These are phyloP conservation scores for Heterochromis multidens DNA, from an alignment of 2,113 vertebrate genomes.

Conservation along the genomic window DNA sequence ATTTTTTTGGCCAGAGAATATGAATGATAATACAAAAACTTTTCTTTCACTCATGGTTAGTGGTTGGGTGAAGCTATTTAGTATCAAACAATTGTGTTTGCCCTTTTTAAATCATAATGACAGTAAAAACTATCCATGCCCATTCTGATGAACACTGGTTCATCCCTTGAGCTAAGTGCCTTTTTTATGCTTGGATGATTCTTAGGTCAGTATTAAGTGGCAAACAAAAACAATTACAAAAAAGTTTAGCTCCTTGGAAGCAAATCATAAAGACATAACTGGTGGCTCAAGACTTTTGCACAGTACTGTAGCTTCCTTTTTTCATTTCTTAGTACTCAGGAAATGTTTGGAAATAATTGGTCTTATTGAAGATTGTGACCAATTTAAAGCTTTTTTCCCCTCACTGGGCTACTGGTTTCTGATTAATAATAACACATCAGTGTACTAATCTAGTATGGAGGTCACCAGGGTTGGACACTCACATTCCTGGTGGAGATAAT, in stretches of 20 bases:
- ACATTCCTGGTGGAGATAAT: not conserved
- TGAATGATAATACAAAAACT: no score
- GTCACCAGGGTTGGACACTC: not conserved
- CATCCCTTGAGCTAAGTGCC: accelerated
- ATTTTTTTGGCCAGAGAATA: no score
- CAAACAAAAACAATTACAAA: not conserved
- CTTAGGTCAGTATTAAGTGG: not conserved
- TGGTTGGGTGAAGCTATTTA: no score
- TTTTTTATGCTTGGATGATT: not conserved
- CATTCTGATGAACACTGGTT: not conserved
- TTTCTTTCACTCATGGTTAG: no score
- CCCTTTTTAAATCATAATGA: no score
- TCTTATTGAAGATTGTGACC: not conserved
- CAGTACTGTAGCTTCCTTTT: not conserved
- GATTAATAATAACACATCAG: not conserved
- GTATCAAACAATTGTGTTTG: no score
- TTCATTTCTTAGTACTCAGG: not conserved
- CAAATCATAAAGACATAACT: not conserved
- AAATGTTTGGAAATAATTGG: not conserved
- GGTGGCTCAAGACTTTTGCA: not conserved
- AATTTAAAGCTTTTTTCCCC: not conserved
- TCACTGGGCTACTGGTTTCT: not conserved
- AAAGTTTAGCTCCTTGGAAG: not conserved
- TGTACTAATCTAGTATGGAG: not conserved
- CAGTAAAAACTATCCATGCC: no score